Evolutionary conservation across 2,888 invertebrate species (phyloP).

Genomic region (Drosophila nr. perissopoda): DNA sequence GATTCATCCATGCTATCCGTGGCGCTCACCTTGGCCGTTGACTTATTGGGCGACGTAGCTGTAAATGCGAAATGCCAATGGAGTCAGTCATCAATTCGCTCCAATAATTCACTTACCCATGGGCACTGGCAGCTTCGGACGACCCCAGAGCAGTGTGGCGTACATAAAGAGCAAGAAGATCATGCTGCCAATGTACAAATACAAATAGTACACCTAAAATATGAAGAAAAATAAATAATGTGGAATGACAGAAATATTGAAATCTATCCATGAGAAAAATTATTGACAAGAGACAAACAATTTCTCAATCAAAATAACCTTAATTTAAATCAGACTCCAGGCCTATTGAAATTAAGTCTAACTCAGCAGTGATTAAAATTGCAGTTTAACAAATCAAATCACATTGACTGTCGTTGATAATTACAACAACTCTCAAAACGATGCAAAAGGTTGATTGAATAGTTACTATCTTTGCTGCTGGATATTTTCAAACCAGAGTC

Average conservation of each 20-base stretch:
- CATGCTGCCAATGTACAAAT: constrained; percentile 94
- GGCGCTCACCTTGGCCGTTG: constrained; percentile 79
- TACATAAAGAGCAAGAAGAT: constrained; percentile 94
- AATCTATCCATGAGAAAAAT: background rate
- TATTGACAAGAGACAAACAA: background rate
- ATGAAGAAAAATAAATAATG: background rate
- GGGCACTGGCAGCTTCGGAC: constrained; percentile 86
- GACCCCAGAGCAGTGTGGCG: constrained; percentile 90
- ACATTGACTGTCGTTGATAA: background rate
- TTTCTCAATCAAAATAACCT: background rate
- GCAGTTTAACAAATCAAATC: background rate
- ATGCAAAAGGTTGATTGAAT: background rate
- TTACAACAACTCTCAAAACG: background rate
- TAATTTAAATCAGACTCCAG: background rate
- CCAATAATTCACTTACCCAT: constrained; percentile 86
- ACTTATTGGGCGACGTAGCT: constrained; percentile 83
- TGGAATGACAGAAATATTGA: background rate
- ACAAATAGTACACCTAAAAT: constrained; percentile 92
- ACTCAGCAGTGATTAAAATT: background rate
- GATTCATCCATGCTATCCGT: constrained; percentile 88
- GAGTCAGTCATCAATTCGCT: background rate
- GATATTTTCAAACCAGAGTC: background rate
- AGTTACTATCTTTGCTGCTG: background rate
- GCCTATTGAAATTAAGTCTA: background rate
- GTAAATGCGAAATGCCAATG: constrained; percentile 1